A percentile compares a stretch with the other conserved stretches of the same genome.
phyloP scores from a whole-genome alignment of 2,888 invertebrate genomes.

The Chorisops tibialis region DNA sequence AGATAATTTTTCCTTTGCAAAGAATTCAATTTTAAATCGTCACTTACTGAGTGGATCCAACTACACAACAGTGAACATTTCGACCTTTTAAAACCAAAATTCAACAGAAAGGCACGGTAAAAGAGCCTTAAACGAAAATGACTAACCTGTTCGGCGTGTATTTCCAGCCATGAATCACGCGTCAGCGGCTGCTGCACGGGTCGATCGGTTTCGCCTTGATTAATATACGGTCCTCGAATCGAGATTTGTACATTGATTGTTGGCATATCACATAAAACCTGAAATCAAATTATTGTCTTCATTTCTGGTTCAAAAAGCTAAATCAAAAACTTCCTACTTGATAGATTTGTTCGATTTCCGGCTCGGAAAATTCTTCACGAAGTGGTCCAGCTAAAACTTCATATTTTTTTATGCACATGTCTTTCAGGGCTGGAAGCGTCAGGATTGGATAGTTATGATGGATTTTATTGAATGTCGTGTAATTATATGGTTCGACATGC shows the following conservation, averaged over 20 bases:
- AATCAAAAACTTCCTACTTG: slow-evolving; percentile 53
- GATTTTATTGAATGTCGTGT: slow-evolving; percentile 59
- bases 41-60: no score
- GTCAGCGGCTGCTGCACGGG: slow-evolving; percentile 47
- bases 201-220: slow-evolving; percentile 39
- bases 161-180: slow-evolving; percentile 56
- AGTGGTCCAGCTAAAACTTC: slow-evolving; percentile 61
- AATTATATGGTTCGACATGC: slow-evolving; percentile 63
- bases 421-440: slow-evolving; percentile 46
- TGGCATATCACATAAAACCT: slow-evolving; percentile 64
- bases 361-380: slow-evolving; percentile 62
- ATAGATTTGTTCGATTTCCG: slow-evolving; percentile 66
- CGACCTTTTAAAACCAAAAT: no score
- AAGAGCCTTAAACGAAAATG: background rate
- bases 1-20: no score
- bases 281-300: slow-evolving; percentile 18
- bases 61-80: no score
- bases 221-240: slow-evolving; percentile 57
- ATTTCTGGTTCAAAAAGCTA: background rate
- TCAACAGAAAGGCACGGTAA: background rate
- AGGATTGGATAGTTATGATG: slow-evolving; percentile 43
- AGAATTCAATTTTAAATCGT: no score
- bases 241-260: slow-evolving; percentile 59
- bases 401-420: slow-evolving; percentile 55
- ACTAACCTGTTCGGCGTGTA: slow-evolving; percentile 63